Conservation (phyloP, 1,140 invertebrate genomes). For the Scaptomyza montana region DNA sequence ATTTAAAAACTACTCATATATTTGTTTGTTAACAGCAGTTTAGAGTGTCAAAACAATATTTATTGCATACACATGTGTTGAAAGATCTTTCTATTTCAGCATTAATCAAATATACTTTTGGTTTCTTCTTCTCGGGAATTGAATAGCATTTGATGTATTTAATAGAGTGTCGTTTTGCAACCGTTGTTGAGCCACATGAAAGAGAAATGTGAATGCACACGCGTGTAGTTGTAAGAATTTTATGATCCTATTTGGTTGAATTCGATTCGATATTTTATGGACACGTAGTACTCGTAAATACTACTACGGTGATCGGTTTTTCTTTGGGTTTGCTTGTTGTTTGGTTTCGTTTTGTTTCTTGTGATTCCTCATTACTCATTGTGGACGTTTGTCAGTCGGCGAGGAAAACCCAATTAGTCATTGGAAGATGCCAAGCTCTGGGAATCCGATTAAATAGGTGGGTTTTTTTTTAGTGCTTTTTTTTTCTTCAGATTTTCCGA, state of each 20-base stretch:
- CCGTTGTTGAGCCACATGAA: constrained; percentile 3
- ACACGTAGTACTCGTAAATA: not conserved
- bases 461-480: constrained; percentile 26
- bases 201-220: not conserved
- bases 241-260: not conserved
- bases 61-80: not conserved
- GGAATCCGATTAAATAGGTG: constrained; percentile 27
- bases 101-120: not conserved
- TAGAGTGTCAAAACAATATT: constrained; percentile 23
- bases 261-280: not conserved
- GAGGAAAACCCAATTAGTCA: constrained; percentile 81
- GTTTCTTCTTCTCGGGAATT: not conserved
- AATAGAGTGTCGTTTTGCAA: not conserved
- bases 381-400: constrained; percentile 44
- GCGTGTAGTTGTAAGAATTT: constrained; percentile 2
- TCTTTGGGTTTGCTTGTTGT: not conserved
- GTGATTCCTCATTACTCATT: constrained; percentile 46
- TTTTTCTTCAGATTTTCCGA: constrained; percentile 45
- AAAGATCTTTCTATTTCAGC: not conserved
- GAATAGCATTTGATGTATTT: not conserved
- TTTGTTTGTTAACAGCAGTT: constrained; percentile 27
- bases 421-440: constrained; percentile 31
- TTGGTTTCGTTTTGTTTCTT: constrained; percentile 9
- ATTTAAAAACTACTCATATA: not conserved
- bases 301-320: too few species aligned